Percentiles rank a stretch among this genome's conserved stretches.
Evolutionary conservation across 1,140 invertebrate genomes (phyloP).

Genomic region (Cecropterus lyciades): DNA sequence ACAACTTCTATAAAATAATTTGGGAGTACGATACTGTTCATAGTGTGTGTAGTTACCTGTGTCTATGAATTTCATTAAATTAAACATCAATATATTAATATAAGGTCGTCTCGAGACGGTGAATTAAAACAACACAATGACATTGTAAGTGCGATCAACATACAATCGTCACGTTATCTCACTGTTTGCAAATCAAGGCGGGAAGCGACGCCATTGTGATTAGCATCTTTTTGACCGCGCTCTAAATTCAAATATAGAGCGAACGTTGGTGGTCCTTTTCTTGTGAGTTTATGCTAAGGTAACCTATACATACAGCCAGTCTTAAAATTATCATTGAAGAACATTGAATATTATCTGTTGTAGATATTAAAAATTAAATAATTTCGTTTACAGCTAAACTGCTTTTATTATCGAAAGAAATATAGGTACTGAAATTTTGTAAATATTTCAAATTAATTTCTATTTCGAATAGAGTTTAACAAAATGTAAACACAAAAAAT

Average conservation of each 20-base stretch:
- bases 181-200: conserved; percentile 77
- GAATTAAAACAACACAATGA: conserved; percentile 24
- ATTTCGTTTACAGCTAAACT: no score
- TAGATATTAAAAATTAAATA: no score
- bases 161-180: conserved; percentile 69
- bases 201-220: conserved; percentile 61
- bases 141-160: conserved; percentile 60
- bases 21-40: no score
- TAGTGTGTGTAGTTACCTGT: no score
- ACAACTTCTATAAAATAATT: not conserved
- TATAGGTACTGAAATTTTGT: no score
- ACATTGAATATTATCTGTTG: no score
- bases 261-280: conserved; percentile 47
- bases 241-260: conserved; percentile 60
- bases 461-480: no score
- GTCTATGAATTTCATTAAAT: not conserved
- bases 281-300: conserved; percentile 4
- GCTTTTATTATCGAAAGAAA: no score
- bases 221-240: conserved; percentile 64
- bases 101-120: not conserved
- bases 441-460: no score
- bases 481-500: no score
- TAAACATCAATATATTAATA: not conserved
- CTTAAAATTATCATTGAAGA: no score
- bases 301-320: not conserved